A percentile compares a stretch with the other conserved stretches of the same genome.
phyloP scores from a whole-genome alignment of 2,797 vertebrate genomes.

The Leptoclinus maculatus region DNA sequence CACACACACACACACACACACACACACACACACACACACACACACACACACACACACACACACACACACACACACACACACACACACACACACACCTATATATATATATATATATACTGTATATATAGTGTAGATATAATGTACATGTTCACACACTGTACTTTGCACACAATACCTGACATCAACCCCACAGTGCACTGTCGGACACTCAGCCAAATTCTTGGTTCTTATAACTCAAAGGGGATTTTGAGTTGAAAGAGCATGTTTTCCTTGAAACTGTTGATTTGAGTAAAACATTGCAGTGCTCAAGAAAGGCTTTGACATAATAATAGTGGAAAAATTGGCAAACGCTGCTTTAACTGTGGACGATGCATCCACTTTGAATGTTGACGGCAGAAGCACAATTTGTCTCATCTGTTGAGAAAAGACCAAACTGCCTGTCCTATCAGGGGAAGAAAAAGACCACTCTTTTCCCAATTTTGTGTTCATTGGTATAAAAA shows the following conservation, averaged over 20 bases:
- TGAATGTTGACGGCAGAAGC: neutral
- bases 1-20: neutral
- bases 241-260: conserved; percentile 5
- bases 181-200: neutral
- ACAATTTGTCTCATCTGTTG: conserved; percentile 1
- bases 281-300: neutral
- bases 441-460: neutral
- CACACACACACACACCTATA: neutral
- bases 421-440: neutral
- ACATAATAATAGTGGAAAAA: neutral
- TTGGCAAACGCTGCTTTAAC: neutral
- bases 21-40: neutral
- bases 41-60: conserved; percentile 1
- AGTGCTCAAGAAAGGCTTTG: neutral
- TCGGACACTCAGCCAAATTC: neutral
- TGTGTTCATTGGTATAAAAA: neutral
- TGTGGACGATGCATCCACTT: neutral
- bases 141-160: neutral
- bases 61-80: neutral
- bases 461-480: too few relatives aligned
- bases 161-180: conserved; percentile 1
- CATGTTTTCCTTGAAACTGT: neutral
- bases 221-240: neutral
- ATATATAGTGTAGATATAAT: neutral
- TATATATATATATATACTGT: too few relatives aligned